phyloP scores from a whole-genome alignment of 2,888 invertebrate species.

The Meliscaeva auricollis region DNA sequence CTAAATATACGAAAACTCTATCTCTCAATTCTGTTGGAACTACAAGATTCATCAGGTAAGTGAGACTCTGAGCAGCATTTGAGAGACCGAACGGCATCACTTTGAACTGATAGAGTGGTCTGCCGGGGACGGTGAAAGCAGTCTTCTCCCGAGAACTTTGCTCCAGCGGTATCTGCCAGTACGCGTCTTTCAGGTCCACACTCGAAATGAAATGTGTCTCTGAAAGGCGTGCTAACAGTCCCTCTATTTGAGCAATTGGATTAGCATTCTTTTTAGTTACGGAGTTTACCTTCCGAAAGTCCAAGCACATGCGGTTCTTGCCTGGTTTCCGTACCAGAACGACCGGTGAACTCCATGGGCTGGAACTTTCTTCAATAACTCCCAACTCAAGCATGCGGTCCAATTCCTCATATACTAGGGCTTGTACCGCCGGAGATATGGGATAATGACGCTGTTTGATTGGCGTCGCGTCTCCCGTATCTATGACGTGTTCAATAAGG shows the following conservation, averaged over 20 bases:
- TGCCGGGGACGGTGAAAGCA: too few species aligned
- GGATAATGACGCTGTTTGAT: neutral
- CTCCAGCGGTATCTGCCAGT: neutral
- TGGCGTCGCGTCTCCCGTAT: neutral
- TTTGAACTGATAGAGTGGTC: too few species aligned
- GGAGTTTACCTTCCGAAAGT: neutral
- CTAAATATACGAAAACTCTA: neutral
- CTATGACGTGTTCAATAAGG: neutral
- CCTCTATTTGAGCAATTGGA: slow-evolving; percentile 6
- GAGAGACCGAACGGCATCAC: too few species aligned
- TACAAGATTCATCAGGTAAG: too few species aligned
- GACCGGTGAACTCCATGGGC: neutral
- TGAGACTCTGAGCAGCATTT: too few species aligned
- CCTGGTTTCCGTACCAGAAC: neutral
- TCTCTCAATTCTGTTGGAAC: neutral
- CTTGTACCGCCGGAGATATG: too few species aligned
- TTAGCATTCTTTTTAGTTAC: slow-evolving; percentile 3
- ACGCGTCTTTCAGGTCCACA: too few species aligned
- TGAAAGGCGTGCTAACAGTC: neutral
- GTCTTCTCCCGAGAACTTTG: too few species aligned
- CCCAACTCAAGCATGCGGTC: too few species aligned
- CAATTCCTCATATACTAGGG: too few species aligned
- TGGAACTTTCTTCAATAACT: neutral
- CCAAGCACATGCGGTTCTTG: neutral
- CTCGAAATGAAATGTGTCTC: slow-evolving; percentile 4